Percentiles rank a stretch among this genome's conserved stretches.
These are phyloP conservation scores for Litoditis marina DNA, from an alignment of 2,888 invertebrate genomes.

Conservation along the genomic window DNA sequence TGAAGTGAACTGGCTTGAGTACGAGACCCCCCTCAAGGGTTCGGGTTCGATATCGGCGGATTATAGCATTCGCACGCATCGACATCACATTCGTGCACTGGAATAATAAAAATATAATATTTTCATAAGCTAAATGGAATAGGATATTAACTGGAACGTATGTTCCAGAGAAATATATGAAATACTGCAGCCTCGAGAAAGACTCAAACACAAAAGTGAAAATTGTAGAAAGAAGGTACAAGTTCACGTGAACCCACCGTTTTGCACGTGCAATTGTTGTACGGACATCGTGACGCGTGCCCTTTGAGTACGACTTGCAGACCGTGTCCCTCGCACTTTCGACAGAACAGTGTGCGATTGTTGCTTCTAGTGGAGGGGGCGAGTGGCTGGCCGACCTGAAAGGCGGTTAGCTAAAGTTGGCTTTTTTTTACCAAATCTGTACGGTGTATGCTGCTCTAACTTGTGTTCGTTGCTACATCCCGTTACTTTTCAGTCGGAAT, in stretches of 20 bases:
- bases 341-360: slow-evolving; percentile 53
- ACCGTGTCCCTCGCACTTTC: slow-evolving; percentile 58
- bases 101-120: slow-evolving; percentile 15
- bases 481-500: too few relatives aligned
- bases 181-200: too few relatives aligned
- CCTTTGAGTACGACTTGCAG: slow-evolving; percentile 58
- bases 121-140: neutral
- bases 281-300: slow-evolving; percentile 59
- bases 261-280: slow-evolving; percentile 60
- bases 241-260: slow-evolving; percentile 49
- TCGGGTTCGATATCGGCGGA: slow-evolving; percentile 57
- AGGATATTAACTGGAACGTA: too few relatives aligned
- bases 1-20: slow-evolving; percentile 60
- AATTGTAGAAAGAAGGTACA: too few relatives aligned
- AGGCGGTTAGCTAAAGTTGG: too few relatives aligned
- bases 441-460: too few relatives aligned
- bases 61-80: slow-evolving; percentile 61
- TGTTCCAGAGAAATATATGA: too few relatives aligned
- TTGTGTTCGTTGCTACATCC: too few relatives aligned
- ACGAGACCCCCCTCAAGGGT: slow-evolving; percentile 59
- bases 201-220: too few relatives aligned
- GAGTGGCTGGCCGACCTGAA: slow-evolving; percentile 14
- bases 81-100: slow-evolving; percentile 60
- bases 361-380: neutral
- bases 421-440: too few relatives aligned